Conservation (phyloP, 2,888 invertebrate species). For the Sturmia bella region DNA sequence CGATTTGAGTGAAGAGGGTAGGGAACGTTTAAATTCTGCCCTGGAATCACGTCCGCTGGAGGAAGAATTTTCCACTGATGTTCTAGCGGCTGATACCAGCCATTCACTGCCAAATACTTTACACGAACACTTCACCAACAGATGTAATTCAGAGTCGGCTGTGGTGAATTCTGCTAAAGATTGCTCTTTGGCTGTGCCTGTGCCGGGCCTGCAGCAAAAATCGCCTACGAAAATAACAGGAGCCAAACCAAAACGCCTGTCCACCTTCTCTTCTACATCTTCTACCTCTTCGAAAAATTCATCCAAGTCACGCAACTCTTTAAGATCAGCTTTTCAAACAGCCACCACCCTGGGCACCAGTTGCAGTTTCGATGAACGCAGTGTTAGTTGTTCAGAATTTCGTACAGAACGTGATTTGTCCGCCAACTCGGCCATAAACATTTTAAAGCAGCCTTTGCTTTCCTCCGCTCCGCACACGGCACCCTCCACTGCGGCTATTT, state of each 20-base stretch:
- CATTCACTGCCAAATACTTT: conserved; percentile 77
- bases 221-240: conserved; percentile 71
- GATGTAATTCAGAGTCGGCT: conserved; percentile 66
- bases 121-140: conserved; percentile 68
- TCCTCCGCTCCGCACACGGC: conserved; percentile 71
- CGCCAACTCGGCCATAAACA: conserved; percentile 48
- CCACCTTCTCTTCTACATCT: conserved; percentile 76
- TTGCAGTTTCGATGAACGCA: conserved; percentile 78
- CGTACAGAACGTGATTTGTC: conserved; percentile 72
- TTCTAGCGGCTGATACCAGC: conserved; percentile 66
- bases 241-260: conserved; percentile 80
- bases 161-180: conserved; percentile 61
- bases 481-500: conserved; percentile 57
- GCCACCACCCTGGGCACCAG: conserved; percentile 67
- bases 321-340: conserved; percentile 72
- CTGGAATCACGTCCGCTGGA: conserved; percentile 66
- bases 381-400: conserved; percentile 78
- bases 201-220: conserved; percentile 45
- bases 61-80: conserved; percentile 64
- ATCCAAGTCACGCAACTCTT: conserved; percentile 76
- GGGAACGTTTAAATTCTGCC: conserved; percentile 66
- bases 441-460: conserved; percentile 59
- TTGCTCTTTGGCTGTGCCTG: conserved; percentile 41
- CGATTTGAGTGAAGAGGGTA: conserved; percentile 61
- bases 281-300: conserved; percentile 75